These are phyloP conservation scores for Lumbricus terrestris DNA, from an alignment of 2,888 invertebrate species.

Conservation along the genomic window DNA sequence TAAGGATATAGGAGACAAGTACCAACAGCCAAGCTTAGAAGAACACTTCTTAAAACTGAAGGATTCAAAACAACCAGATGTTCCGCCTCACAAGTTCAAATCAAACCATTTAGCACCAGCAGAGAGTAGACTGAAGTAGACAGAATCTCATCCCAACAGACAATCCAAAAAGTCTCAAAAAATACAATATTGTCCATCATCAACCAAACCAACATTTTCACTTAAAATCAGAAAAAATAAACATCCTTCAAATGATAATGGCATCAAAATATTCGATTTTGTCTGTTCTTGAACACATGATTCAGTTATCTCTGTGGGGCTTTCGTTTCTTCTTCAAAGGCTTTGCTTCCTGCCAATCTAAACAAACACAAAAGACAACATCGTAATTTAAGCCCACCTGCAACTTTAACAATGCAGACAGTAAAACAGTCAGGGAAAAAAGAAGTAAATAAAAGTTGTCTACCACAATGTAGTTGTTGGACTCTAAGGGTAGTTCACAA, in stretches of 20 bases:
- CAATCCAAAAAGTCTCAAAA: not conserved
- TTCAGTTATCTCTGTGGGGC: slow-evolving; percentile 10
- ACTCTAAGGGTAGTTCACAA: too few relatives aligned
- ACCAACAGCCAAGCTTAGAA: not conserved
- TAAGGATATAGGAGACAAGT: not conserved
- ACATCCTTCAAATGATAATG: not conserved
- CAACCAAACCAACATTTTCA: not conserved
- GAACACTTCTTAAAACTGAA: not conserved
- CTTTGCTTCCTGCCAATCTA: slow-evolving; percentile 11
- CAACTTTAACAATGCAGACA: not conserved
- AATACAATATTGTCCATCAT: not conserved
- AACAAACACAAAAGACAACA: not conserved
- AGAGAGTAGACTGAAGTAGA: not conserved
- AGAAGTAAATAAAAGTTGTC: too few relatives aligned
- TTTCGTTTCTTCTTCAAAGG: slow-evolving; percentile 15
- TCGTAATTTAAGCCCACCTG: not conserved
- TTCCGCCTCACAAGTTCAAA: not conserved
- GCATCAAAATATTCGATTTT: not conserved
- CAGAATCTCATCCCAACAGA: not conserved
- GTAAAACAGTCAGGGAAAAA: not conserved
- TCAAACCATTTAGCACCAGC: not conserved
- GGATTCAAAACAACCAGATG: not conserved
- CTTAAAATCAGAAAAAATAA: slow-evolving; percentile 15
- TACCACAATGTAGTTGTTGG: too few relatives aligned
- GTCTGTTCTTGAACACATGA: slow-evolving; percentile 7